phyloP scores from a whole-genome alignment of 1,140 invertebrate genomes.

The Heliothis subflexa region DNA sequence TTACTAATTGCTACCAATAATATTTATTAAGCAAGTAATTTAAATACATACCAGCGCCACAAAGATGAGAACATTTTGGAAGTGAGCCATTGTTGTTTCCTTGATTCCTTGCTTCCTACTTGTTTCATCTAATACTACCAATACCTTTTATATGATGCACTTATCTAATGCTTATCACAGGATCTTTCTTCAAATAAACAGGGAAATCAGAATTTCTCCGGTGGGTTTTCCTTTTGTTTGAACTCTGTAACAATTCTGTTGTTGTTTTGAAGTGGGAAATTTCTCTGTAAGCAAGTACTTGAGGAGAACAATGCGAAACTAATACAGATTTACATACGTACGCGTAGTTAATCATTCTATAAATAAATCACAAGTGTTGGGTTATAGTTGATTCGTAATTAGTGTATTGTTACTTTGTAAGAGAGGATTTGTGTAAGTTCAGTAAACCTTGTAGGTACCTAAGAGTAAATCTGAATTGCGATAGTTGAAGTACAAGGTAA shows the following conservation, averaged over 20 bases:
- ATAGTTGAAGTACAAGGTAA: too few species aligned
- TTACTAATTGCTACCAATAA: too few species aligned
- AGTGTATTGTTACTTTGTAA: too few species aligned
- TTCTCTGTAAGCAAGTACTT: not conserved
- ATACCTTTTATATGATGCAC: not conserved
- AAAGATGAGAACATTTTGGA: conserved; percentile 4
- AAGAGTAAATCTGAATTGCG: too few species aligned
- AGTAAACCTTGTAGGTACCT: too few species aligned
- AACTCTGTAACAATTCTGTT: not conserved
- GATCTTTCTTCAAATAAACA: not conserved
- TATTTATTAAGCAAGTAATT: not conserved
- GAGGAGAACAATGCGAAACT: not conserved
- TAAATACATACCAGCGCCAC: not conserved
- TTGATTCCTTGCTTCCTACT: not conserved
- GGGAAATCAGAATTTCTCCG: not conserved
- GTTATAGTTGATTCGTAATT: too few species aligned
- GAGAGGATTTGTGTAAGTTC: too few species aligned
- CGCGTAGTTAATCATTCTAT: not conserved
- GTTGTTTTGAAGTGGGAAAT: not conserved
- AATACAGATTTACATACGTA: not conserved
- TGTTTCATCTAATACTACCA: not conserved
- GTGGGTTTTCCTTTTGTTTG: not conserved
- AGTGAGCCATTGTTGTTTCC: not conserved
- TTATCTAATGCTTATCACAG: not conserved
- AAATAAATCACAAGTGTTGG: too few species aligned